Evolutionary conservation across 2,113 vertebrate species (phyloP).

Genomic region (Actenoides hombroni): DNA sequence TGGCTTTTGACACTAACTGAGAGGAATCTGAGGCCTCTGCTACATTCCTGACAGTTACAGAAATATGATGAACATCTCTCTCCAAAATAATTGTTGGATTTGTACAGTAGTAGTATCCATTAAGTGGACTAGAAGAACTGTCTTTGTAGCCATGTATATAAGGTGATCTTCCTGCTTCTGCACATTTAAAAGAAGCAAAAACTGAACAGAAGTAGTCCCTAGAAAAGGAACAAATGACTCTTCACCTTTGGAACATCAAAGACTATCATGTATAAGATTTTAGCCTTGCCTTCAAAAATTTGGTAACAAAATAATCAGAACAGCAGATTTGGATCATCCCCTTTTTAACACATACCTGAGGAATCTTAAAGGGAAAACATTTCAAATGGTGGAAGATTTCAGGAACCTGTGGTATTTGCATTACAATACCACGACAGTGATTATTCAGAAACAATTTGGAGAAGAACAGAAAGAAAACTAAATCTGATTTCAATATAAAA

Average conservation of each 20-base stretch:
- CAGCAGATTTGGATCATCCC: background rate
- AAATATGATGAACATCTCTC: background rate
- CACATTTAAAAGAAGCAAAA: background rate
- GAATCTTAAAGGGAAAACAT: background rate
- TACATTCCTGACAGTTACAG: background rate
- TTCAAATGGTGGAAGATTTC: background rate
- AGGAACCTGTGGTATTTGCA: background rate
- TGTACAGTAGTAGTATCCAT: background rate
- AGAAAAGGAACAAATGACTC: background rate
- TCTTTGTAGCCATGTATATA: background rate
- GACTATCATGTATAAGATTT: background rate
- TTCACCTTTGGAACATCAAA: background rate
- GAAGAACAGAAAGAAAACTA: background rate
- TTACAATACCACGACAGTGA: background rate
- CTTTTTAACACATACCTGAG: background rate
- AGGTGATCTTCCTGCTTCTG: background rate
- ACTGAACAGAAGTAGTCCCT: background rate
- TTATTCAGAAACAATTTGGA: background rate
- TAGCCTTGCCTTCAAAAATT: background rate
- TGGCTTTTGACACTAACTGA: background rate
- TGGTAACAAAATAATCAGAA: background rate
- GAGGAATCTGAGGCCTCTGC: background rate
- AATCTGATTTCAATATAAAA: background rate
- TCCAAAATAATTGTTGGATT: background rate
- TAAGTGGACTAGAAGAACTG: background rate